These are phyloP conservation scores for Esox masquinongy DNA, from an alignment of 2,797 vertebrate genomes.

Conservation along the genomic window DNA sequence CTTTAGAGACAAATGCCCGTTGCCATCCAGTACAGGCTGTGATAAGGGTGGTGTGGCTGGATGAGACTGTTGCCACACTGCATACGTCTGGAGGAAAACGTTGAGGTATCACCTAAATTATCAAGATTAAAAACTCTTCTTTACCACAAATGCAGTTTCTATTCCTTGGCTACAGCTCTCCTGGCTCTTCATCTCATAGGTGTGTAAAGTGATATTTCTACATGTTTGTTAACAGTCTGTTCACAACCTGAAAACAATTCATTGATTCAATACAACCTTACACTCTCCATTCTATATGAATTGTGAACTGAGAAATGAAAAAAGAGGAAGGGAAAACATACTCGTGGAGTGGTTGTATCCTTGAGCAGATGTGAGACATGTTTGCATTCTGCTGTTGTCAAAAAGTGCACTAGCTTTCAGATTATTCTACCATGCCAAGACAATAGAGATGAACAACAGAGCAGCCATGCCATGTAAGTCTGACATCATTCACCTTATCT, in stretches of 20 bases:
- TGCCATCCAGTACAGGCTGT: slow-evolving; percentile 33
- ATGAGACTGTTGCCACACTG: slow-evolving; percentile 31
- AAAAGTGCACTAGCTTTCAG: neutral
- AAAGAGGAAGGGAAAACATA: neutral
- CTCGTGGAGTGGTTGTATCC: neutral
- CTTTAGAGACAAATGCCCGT: slow-evolving; percentile 64
- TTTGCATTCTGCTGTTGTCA: neutral
- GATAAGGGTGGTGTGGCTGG: neutral
- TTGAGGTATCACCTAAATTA: neutral
- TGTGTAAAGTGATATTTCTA: too few species aligned
- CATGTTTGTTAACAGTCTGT: too few species aligned
- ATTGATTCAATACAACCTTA: neutral
- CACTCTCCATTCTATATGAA: neutral
- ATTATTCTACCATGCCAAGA: slow-evolving; percentile 21
- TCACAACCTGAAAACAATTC: too few species aligned
- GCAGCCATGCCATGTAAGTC: slow-evolving; percentile 12
- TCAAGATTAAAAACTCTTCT: neutral
- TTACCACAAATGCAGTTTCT: too few species aligned
- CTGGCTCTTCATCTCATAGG: too few species aligned
- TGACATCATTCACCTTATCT: slow-evolving; percentile 26
- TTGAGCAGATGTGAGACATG: neutral
- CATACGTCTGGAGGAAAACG: neutral
- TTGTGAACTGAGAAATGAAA: neutral
- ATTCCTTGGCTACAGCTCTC: too few species aligned
- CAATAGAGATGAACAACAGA: slow-evolving; percentile 22